Base-by-base conservation (phyloP, 2,797 vertebrate genomes). In the Triplophysa bombifrons region DNA sequence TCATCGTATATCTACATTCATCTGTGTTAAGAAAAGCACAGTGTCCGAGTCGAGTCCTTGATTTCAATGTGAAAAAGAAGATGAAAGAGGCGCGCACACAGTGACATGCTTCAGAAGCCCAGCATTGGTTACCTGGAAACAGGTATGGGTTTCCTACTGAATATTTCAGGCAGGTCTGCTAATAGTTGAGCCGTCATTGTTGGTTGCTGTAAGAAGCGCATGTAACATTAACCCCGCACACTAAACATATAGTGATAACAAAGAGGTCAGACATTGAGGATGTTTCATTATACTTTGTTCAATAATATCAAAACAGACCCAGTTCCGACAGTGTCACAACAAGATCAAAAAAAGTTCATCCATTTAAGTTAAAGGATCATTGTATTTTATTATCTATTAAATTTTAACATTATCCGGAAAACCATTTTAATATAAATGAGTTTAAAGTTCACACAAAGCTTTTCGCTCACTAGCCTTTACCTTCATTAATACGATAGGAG, bases 51-150 rank as follows among this genome's bases (percentile, higher is more conserved):
- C 65, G 85, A 82, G 78, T 88, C 80, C 80, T 80, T 48, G 16
- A 81, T 69, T 76, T 79, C 86, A 65, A 78, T 87, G 84, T 83
- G 83, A 86, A 79, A 86, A 83, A 87, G 84, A 85, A 78, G 73
- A 83, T 70, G 83, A 82, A 74, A 73, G 76, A 77, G 84, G 87
- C 86, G 84, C 72, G 80, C 76, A 67, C 55, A 76, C 69, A 83
- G 84, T 76, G 89, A 90, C 89, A 91, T 81, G 84, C 74, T 88
- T 89, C 86, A 89, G 86, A 87, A 88, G 86, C 86, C 87, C 88
- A 91, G 88, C 89, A 92, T 90, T 78, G 89, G 93, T 93, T 93
- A 93, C 94, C 93, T 94, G 93, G 93, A 93, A 93, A 94, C 91
- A 92, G 93, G 93, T 94, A 86, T 94, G 82, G 85, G 88, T 93